Base-by-base conservation (phyloP, 2,888 invertebrate genomes). In the Macropis europaea region DNA sequence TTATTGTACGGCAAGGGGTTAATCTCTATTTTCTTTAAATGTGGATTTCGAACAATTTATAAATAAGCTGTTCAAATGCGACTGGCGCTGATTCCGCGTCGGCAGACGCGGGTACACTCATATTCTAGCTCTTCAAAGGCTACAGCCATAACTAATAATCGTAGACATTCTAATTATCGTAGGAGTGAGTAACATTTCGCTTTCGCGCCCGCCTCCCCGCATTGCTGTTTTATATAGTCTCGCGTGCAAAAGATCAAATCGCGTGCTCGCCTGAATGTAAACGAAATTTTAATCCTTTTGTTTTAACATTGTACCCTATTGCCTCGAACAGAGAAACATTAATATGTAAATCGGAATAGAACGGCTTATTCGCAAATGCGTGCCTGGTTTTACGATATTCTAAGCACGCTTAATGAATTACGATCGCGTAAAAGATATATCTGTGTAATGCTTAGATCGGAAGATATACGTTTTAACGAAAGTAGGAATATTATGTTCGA, bases 171-270 rank as follows among this genome's bases (percentile, higher is more conserved):
- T 43, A 77, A 70, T 71, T 73, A 76, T 70, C 50, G 52, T 68
- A 57, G 45, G 17, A 75, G 45, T 36, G 34, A 48, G 50, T 69
- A 77, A 67, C 73, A 77, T 80, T 80, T 80, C 75, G 73, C 77
- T 80, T 80, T 80, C 80, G 70, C 53, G 80, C 30, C 54, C 43
- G 64, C 15, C 63, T 57, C 36, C 50, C 43, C 42, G 34, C 43
- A 50, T 62, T 61, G 24, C 15, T 38, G 19, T 34, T 43, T 30
- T 62, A 61, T 28, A 6, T 36, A 45, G 42, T 60, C 15, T 71
- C 59, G 74, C 72, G 74, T 77, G 63, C 32, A 48, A 40, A 45
- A 66, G 34, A 52, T 13, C 4, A 26, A 56, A 66, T 70, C 62
- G 60, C 72, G 56, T 68, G 60, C 36, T 40, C 19, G 42, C 36